Conservation (phyloP, 1,140 invertebrate genomes). For the Eriosoma lanigerum region DNA sequence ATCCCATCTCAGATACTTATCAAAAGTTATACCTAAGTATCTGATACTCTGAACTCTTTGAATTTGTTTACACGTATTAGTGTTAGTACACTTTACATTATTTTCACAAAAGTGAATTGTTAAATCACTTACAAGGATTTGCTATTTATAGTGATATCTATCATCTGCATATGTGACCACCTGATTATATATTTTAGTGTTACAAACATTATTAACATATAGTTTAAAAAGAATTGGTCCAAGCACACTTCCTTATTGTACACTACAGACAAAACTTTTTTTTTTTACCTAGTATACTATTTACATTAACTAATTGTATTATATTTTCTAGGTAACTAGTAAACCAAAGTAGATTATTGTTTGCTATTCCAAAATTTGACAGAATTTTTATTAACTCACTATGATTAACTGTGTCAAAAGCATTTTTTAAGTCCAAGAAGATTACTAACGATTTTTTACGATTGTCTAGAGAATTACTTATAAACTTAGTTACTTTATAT, state of each 20-base stretch:
- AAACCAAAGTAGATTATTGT: background rate
- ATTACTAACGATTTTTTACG: background rate
- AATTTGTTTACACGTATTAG: background rate
- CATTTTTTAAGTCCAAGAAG: background rate
- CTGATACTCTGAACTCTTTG: background rate
- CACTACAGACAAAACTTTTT: background rate
- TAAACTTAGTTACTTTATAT: background rate
- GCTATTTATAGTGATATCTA: background rate
- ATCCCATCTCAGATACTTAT: too few species aligned
- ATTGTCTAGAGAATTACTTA: too few species aligned
- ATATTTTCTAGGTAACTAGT: background rate
- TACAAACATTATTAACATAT: background rate
- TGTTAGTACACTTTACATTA: background rate
- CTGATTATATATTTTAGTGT: too few species aligned
- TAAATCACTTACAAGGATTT: background rate
- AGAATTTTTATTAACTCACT: conserved; percentile 6
- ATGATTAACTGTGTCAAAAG: too few species aligned
- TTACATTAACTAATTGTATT: conserved; percentile 29
- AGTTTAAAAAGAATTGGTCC: background rate
- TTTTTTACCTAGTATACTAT: background rate
- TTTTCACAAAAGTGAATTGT: background rate
- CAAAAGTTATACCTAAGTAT: too few species aligned
- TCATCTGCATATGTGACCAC: too few species aligned
- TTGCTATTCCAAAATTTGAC: background rate
- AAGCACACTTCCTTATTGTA: conserved; percentile 20